A percentile compares a stretch with the other conserved stretches of the same genome.
Evolutionary conservation across 2,797 vertebrate species (phyloP).

Genomic region (Sandelia bainsii): DNA sequence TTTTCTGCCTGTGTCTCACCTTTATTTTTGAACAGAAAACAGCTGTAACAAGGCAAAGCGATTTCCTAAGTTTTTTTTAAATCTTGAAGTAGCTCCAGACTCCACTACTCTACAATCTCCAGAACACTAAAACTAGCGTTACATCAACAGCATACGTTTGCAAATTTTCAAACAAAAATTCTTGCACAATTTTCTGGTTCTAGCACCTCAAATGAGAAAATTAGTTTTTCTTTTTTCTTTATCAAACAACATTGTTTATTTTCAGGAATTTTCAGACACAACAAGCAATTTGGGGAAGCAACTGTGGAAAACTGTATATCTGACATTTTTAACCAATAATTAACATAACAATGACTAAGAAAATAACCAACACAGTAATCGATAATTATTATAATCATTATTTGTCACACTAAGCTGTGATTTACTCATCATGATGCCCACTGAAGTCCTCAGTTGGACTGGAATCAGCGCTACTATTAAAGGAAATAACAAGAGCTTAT

Average conservation of each 20-base stretch:
- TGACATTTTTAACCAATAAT: neutral
- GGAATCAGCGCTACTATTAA: constrained; percentile 57
- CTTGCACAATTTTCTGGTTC: neutral
- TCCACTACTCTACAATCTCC: too few species aligned
- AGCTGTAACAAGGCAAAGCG: too few species aligned
- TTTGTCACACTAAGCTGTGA: neutral
- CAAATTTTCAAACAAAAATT: too few species aligned
- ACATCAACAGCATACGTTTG: neutral
- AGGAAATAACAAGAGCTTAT: constrained; percentile 74
- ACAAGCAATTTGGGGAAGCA: neutral
- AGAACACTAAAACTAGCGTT: too few species aligned
- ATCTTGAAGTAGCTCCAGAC: too few species aligned
- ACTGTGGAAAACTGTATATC: neutral
- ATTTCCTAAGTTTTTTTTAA: too few species aligned
- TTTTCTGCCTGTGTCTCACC: too few species aligned
- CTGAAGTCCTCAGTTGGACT: constrained; percentile 40
- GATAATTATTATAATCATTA: neutral
- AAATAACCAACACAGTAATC: neutral
- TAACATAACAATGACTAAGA: neutral
- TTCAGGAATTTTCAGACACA: neutral
- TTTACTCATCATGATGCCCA: constrained; percentile 15
- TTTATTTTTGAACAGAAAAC: too few species aligned
- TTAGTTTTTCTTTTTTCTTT: neutral
- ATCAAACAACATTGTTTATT: neutral
- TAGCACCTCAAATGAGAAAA: neutral